Conservation (phyloP, 1,140 invertebrate genomes). For the Condylostylus longicornis region DNA sequence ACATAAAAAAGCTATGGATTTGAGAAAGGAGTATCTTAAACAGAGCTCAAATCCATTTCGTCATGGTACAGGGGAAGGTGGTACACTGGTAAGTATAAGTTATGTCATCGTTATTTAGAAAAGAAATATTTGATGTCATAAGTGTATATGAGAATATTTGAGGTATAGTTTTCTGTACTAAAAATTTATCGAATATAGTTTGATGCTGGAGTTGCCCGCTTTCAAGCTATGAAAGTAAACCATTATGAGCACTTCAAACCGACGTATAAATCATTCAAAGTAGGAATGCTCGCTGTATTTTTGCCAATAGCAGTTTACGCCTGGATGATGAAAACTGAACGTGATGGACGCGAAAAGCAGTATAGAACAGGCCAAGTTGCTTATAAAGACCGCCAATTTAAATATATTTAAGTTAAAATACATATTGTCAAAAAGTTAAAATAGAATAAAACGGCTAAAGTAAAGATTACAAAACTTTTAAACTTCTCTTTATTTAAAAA, state of each 20-base stretch:
- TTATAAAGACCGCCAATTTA: slow-evolving; percentile 51
- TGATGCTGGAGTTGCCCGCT: slow-evolving; percentile 56
- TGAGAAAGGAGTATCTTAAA: slow-evolving; percentile 46
- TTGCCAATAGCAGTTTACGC: slow-evolving; percentile 41
- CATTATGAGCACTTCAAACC: slow-evolving; percentile 51
- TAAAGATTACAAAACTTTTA: too few species aligned
- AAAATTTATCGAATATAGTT: slow-evolving; percentile 39
- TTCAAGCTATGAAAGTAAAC: slow-evolving; percentile 46
- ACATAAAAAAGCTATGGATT: slow-evolving; percentile 23
- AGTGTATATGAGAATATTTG: slow-evolving; percentile 5
- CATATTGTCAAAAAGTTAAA: too few species aligned
- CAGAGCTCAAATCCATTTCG: slow-evolving; percentile 47
- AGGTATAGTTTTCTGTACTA: too few species aligned
- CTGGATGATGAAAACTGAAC: slow-evolving; percentile 37
- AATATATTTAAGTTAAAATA: slow-evolving; percentile 37
- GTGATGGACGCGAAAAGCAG: slow-evolving; percentile 38
- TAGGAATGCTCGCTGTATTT: slow-evolving; percentile 37
- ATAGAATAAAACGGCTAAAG: too few species aligned
- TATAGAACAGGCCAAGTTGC: slow-evolving; percentile 50
- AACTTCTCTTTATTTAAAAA: too few species aligned
- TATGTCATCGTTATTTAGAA: slow-evolving; percentile 25
- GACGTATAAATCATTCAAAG: slow-evolving; percentile 38
- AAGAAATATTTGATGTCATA: slow-evolving; percentile 1
- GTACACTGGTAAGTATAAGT: slow-evolving; percentile 40
- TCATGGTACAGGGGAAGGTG: slow-evolving; percentile 37